These are phyloP conservation scores for Cephus rjabovi DNA, from an alignment of 2,888 invertebrate species.

Conservation along the genomic window DNA sequence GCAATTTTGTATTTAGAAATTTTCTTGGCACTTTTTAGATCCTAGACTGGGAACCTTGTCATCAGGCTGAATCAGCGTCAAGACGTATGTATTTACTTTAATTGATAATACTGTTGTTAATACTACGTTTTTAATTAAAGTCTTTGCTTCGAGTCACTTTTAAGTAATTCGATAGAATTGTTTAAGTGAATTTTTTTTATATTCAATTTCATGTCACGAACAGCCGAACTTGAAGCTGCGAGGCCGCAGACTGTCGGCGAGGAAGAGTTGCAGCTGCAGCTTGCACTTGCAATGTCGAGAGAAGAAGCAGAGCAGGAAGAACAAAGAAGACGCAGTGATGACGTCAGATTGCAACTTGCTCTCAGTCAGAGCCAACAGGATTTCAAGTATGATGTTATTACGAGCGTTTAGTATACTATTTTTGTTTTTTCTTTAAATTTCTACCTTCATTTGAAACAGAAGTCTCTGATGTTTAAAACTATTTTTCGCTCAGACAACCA, in stretches of 20 bases:
- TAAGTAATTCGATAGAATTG: constrained; percentile 6
- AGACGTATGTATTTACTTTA: constrained; percentile 50
- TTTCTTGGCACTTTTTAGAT: constrained; percentile 40
- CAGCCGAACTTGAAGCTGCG: constrained; percentile 88
- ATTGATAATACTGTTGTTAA: background rate
- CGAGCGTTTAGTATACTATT: background rate
- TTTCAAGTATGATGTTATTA: constrained; percentile 75
- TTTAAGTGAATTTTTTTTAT: background rate
- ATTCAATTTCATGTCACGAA: background rate
- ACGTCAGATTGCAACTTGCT: constrained; percentile 95
- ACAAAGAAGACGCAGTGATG: constrained; percentile 92
- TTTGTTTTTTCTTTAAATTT: background rate
- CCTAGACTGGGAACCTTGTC: constrained; percentile 63
- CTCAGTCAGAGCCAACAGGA: constrained; percentile 95
- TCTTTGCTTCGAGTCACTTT: background rate
- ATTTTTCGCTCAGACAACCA: constrained; percentile 50
- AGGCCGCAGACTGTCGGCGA: constrained; percentile 97
- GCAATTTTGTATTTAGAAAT: background rate
- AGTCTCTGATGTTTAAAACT: background rate
- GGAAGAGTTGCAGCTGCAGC: constrained; percentile 97
- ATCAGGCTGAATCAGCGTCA: constrained; percentile 54
- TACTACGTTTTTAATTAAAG: background rate
- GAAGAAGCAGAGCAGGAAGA: constrained; percentile 99
- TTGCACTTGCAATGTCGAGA: constrained; percentile 97
- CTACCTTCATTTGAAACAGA: background rate